These are phyloP conservation scores for Xanthia togata DNA, from an alignment of 2,888 invertebrate genomes.

Conservation along the genomic window DNA sequence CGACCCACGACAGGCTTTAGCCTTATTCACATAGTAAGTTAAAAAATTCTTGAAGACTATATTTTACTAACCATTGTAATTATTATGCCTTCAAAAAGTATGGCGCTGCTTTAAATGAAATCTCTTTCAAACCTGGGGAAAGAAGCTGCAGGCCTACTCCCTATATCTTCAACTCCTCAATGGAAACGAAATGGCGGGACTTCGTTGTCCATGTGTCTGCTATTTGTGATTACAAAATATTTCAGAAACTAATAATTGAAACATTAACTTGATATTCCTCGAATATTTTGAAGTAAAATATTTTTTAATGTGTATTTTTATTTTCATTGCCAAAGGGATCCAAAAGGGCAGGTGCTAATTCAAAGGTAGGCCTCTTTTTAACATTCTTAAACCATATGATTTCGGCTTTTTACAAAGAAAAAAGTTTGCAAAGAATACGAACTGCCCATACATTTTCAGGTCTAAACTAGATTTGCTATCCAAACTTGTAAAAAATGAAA, in stretches of 20 bases:
- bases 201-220: not conserved
- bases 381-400: conserved; percentile 12
- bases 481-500: not conserved
- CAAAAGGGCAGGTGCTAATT: conserved; percentile 54
- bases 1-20: not conserved
- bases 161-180: not conserved
- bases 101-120: not conserved
- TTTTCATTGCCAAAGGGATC: conserved; percentile 55
- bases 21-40: not conserved
- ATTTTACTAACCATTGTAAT: not conserved
- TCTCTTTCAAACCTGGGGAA: not conserved
- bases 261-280: not conserved
- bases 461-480: not conserved
- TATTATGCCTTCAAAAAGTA: not conserved
- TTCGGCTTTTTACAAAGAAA: not conserved
- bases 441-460: not conserved
- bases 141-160: not conserved
- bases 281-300: conserved; percentile 6
- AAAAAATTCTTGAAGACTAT: not conserved
- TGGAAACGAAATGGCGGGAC: no score
- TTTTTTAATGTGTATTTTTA: conserved; percentile 45
- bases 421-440: not conserved
- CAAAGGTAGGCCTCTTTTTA: conserved; percentile 49
- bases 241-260: not conserved
- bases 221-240: not conserved